Percentiles rank a stretch among this genome's conserved stretches.
Conservation (phyloP, 2,113 vertebrate genomes). For the Desmodus rotundus region DNA sequence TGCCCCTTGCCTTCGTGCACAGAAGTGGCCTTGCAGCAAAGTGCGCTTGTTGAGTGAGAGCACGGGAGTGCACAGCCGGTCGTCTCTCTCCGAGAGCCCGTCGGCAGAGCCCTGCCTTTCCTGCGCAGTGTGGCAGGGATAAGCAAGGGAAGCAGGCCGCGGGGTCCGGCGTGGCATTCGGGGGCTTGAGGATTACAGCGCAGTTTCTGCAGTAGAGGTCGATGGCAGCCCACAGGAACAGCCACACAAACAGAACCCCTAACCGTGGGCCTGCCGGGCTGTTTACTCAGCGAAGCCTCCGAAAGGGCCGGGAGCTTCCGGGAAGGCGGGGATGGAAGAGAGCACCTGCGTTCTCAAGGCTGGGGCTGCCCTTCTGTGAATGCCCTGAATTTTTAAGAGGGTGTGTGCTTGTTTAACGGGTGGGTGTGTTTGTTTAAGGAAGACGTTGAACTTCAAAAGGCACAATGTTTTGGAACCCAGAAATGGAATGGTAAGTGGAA, state of each 20-base stretch:
- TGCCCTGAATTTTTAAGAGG: constrained; percentile 36
- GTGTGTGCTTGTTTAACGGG: constrained; percentile 37
- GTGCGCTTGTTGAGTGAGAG: neutral
- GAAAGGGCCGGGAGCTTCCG: constrained; percentile 27
- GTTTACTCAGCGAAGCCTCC: neutral
- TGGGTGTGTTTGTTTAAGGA: constrained; percentile 62
- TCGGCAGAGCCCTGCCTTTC: neutral
- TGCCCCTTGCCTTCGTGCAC: fast-evolving
- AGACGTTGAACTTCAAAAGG: constrained; percentile 60
- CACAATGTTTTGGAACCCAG: constrained; percentile 57
- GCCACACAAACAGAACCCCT: neutral
- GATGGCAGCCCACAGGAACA: neutral
- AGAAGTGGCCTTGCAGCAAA: neutral
- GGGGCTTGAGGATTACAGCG: neutral
- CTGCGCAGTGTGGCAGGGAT: neutral
- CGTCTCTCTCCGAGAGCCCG: neutral
- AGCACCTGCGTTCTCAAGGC: constrained; percentile 43
- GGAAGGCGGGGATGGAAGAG: neutral
- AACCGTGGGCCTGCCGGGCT: constrained; percentile 9
- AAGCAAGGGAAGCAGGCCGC: neutral
- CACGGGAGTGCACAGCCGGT: fast-evolving
- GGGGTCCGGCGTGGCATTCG: neutral
- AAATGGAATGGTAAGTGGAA: constrained; percentile 36
- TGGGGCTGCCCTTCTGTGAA: neutral
- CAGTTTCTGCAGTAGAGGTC: neutral